Evolutionary conservation across 2,113 vertebrate species (phyloP), one percentile per base, ranked within the genome.

Genomic region (Ciconia maguari): DNA sequence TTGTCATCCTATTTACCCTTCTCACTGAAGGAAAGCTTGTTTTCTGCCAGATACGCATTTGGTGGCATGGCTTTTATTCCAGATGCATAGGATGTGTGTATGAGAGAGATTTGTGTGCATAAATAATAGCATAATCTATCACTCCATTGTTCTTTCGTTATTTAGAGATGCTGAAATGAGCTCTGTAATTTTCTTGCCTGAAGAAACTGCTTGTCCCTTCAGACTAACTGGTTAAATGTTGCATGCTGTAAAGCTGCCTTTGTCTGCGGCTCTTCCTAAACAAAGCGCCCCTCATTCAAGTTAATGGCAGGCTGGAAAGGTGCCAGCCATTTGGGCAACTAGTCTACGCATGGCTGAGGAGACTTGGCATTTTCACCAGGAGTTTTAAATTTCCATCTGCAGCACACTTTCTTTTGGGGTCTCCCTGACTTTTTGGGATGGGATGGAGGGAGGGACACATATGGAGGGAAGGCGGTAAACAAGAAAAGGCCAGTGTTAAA

Each of bases 111-210:
- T 81, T 91, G 93, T 87, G 93, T 83, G 87, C 90, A 57, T 76
- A 91, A 96, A 88, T 88, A 86, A 93, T 42, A 36, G 76, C 86
- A 25, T 71, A 25, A 68, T 94, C 95, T 89, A 52, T 93, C 60
- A 29, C 90, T 60, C 80, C 76, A 78, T 95, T 95, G 93, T 96
- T 61, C 76, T n/a, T 48, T 12, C 25, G 6, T 87, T 89, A 77
- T 90, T 91, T 55, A 78, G 94, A 96, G 96, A 83, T 85, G 90
- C 94, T 94, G 95, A 87, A 96, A 96, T 95, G 96, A 97, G 95
- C 95, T 96, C 95, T 96, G 94, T 96, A 81, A 94, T 96, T 95
- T 82, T 95, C 89, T 96, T 93, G 93, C 95, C 95, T 94, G 93
- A 83, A 96, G 93, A 93, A 97, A 84, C 95, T 68, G 89, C 96